phyloP scores from a whole-genome alignment of 2,888 invertebrate genomes.

The Netelia melanura region DNA sequence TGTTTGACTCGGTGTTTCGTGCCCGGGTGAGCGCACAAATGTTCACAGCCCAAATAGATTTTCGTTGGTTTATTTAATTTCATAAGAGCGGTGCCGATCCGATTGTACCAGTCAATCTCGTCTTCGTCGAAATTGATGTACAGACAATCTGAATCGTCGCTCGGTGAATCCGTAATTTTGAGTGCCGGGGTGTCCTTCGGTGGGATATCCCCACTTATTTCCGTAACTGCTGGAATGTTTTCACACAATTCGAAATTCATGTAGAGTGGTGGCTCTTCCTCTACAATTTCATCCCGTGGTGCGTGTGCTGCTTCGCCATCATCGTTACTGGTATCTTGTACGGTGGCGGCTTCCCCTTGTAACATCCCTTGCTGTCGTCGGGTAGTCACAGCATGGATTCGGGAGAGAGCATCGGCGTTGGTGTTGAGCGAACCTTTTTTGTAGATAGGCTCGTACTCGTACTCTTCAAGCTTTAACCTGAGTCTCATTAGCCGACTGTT shows the following conservation, averaged over 20 bases:
- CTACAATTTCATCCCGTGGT: not conserved
- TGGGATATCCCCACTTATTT: conserved; percentile 24
- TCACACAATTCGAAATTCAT: conserved; percentile 19
- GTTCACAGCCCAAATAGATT: conserved; percentile 11
- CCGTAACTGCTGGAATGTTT: not conserved
- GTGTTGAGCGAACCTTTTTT: no score
- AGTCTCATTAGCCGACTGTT: no score
- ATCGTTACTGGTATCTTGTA: not conserved
- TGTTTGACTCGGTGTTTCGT: conserved; percentile 12
- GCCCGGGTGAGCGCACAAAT: conserved; percentile 1
- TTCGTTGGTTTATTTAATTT: not conserved
- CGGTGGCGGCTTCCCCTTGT: not conserved
- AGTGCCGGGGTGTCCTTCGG: not conserved
- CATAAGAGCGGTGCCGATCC: not conserved
- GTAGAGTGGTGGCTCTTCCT: conserved; percentile 1
- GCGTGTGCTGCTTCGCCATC: not conserved
- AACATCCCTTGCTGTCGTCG: not conserved
- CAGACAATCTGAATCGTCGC: not conserved
- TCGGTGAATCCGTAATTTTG: conserved; percentile 22
- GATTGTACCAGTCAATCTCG: conserved; percentile 28
- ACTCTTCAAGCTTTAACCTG: no score
- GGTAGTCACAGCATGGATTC: conserved; percentile 32
- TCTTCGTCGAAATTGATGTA: conserved; percentile 23
- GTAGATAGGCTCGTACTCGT: no score
- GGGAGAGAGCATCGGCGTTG: not conserved